These are phyloP conservation scores for Pterocles burchelli DNA, from an alignment of 2,113 vertebrate genomes.

Conservation along the genomic window DNA sequence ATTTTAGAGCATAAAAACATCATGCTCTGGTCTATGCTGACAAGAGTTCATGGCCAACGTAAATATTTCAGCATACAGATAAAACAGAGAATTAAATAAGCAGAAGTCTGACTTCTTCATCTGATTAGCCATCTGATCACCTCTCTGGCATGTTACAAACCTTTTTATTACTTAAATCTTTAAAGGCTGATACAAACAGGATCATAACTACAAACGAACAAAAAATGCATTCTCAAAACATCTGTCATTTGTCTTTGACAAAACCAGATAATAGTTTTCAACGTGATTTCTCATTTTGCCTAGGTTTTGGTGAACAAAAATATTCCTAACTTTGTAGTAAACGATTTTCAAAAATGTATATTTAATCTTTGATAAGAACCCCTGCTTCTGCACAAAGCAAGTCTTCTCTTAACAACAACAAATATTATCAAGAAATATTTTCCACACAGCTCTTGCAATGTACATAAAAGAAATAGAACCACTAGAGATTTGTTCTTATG, in stretches of 20 bases:
- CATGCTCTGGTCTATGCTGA: neutral
- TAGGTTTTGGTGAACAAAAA: neutral
- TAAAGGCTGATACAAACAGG: neutral
- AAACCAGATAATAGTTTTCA: neutral
- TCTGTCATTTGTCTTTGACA: neutral
- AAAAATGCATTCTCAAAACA: neutral
- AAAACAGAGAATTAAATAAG: conserved; percentile 58
- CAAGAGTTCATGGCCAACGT: conserved; percentile 42
- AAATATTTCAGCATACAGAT: conserved; percentile 54
- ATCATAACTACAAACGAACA: neutral
- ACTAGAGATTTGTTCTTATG: neutral
- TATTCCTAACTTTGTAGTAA: neutral
- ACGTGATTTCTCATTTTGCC: neutral
- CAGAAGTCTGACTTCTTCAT: conserved; percentile 9
- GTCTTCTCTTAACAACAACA: neutral
- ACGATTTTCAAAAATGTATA: neutral
- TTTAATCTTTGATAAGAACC: neutral
- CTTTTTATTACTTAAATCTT: neutral
- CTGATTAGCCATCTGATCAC: conserved; percentile 41
- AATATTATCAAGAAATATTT: neutral
- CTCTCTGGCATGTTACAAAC: neutral
- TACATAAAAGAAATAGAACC: neutral
- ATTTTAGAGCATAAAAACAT: conserved; percentile 20
- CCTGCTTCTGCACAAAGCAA: neutral
- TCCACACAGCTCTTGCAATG: neutral